Percentiles rank a stretch among this genome's conserved stretches.
Conservation (phyloP, 2,888 invertebrate genomes). For the Halocaridina rubra region DNA sequence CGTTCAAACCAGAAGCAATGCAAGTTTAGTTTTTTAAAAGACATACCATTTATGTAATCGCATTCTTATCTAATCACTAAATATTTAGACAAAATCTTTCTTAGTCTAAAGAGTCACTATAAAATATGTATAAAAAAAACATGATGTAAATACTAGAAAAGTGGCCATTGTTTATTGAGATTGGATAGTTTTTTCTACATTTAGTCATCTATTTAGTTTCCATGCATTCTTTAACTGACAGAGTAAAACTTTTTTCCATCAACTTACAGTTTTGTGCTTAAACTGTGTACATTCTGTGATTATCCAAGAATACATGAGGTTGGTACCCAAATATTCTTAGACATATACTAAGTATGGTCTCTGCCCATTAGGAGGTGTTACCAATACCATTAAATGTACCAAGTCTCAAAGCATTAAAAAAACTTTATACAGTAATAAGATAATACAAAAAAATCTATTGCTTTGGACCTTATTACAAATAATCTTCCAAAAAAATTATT, state of each 20-base stretch:
- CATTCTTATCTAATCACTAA: constrained; percentile 47
- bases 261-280: constrained; percentile 28
- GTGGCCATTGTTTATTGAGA: constrained; percentile 35
- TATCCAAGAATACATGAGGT: constrained; percentile 30
- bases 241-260: constrained; percentile 3
- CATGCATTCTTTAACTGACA: constrained; percentile 52
- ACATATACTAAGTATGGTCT: constrained; percentile 1
- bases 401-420: not conserved
- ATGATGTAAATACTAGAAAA: constrained; percentile 25
- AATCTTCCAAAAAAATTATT: too few species aligned
- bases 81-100: constrained; percentile 39
- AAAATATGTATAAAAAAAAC: constrained; percentile 28
- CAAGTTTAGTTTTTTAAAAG: constrained; percentile 49
- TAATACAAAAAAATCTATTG: too few species aligned
- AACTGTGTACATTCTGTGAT: constrained; percentile 36
- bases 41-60: constrained; percentile 44
- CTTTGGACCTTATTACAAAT: too few species aligned
- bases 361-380: constrained; percentile 42
- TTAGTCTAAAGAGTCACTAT: constrained; percentile 40
- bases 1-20: constrained; percentile 31
- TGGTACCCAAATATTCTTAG: constrained; percentile 33
- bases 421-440: not conserved
- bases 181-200: constrained; percentile 39
- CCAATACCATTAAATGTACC: not conserved
- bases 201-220: constrained; percentile 50